Base-by-base conservation (phyloP, 2,113 vertebrate species). In the Psittacula cyanocephala region DNA sequence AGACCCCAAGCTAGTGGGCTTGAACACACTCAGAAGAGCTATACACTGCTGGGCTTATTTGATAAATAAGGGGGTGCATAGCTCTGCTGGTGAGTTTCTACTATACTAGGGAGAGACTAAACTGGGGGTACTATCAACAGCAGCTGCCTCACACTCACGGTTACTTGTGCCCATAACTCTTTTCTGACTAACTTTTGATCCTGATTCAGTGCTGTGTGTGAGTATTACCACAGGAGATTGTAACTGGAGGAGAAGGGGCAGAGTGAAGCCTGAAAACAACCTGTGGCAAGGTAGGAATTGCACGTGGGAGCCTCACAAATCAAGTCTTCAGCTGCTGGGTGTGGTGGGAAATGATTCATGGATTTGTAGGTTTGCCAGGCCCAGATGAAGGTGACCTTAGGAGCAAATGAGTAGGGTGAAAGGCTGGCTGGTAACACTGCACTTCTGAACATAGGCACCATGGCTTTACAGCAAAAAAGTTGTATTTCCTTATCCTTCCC, bases 291-390 rank as follows among this genome's bases (percentile, higher is more conserved):
- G 64, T 50, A 16, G 75, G 24, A 16, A 50, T 80, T 80, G 70
- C 1, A 2, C 22, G 55, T 55, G 60, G 49, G 81, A 82, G 68
- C 39, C 59, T 74, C 39, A 35, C 43, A 59, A 59, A 70, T 37
- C 25, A 77, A 81, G 28, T 55, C 63, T 59, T 86, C 46, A 16
- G 2, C 9, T 88, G 68, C 85, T 90, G 90, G 85, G 88, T 0
- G 23, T 78, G 89, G 75, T 92, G 75, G 88, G 94, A 91, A 64
- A 11, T 87, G 85, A 94, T 75, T 92, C 86, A 86, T 23, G 33
- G 52, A 55, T 37, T 55, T 75, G 68, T 3, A 70, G 72, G 59
- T 80, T 75, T 91, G 79, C 35, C 63, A 18, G 44, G 72, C 64
- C 22, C 59, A n/a, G 16, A 41, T 76, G 85, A 82, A 82, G 67